Evolutionary conservation across 2,888 invertebrate genomes (phyloP).

Genomic region (Kuschelorhynchus macadamiae): DNA sequence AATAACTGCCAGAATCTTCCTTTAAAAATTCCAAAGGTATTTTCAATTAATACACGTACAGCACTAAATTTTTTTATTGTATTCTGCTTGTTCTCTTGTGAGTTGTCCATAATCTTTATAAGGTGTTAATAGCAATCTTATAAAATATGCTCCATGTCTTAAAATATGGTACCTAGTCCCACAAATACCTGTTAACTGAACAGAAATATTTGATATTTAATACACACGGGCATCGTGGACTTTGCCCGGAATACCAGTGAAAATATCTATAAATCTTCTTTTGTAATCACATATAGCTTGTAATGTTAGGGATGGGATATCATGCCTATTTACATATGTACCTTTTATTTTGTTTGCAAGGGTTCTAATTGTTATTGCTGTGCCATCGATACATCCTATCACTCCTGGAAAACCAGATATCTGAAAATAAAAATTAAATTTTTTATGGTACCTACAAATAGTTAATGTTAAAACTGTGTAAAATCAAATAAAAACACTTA

Average conservation of each 20-base stretch:
- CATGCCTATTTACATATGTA: conserved; percentile 60
- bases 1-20: conserved; percentile 6
- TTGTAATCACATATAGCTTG: conserved; percentile 60
- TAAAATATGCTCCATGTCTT: conserved; percentile 57
- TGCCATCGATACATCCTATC: conserved; percentile 54
- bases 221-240: conserved; percentile 58
- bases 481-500: too few species aligned
- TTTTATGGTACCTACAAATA: too few species aligned
- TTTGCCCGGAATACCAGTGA: conserved; percentile 58
- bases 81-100: conserved; percentile 53
- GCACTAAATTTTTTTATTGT: conserved; percentile 56
- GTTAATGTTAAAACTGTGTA: too few species aligned
- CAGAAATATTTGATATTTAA: conserved; percentile 51
- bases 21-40: conserved; percentile 59
- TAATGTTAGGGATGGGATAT: conserved; percentile 55
- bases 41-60: conserved; percentile 59
- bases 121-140: conserved; percentile 56
- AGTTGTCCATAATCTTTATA: conserved; percentile 57
- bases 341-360: conserved; percentile 59
- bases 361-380: conserved; percentile 53
- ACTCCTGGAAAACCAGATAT: conserved; percentile 49
- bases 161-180: conserved; percentile 54
- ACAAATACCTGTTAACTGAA: not conserved
- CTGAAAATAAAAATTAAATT: conserved; percentile 15
- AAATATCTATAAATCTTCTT: conserved; percentile 57